Base-by-base conservation (phyloP, 2,113 vertebrate species). In the Lophura nycthemera region DNA sequence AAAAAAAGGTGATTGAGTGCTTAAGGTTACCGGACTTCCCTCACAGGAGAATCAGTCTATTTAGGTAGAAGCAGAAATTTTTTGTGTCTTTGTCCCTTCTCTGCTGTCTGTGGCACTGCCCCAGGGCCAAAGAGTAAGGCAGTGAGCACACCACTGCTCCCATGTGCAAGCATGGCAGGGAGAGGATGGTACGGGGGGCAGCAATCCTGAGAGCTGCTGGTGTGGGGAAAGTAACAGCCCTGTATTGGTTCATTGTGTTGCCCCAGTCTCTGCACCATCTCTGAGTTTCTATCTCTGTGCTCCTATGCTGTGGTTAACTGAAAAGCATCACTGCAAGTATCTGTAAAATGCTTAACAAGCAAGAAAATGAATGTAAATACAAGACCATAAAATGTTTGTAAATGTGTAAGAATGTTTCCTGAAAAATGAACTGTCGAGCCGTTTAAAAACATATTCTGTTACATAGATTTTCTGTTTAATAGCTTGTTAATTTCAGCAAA, bases 401-500 rank as follows among this genome's bases (percentile, higher is more conserved):
- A 79, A 42, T 86, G 36, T 70, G 1, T 61, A 77, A 77, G 67
- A 77, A 32, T 45, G 6, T 85, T 88, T 71, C 42, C 17, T 32
- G 73, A 69, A 32, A 85, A 79, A 14, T 82, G 3, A 75, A 63
- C 61, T 75, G 18, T 0, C 87, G 72, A 83, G 19, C 40, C 25
- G 13, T 57, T 90, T 76, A 60, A 83, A 89, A 92, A 20, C 12
- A 17, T 69, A 5, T 70, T 38, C 27, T 34, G 54, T 82, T 54
- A 13, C 4, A 2, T 25, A 27, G 16, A 18, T 94, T 72, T 81
- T 81, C 42, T 61, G 3, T 75, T 56, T 52, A 71, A 78, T n/a
- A 93, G 63, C 43, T 75, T 82, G 27, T 40, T 86, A 66, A 89
- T 73, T 89, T 88, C 60, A 74, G 38, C 57, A 47, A 88, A 88